Conservation (phyloP, 2,888 invertebrate species). For the Agriopis marginaria region DNA sequence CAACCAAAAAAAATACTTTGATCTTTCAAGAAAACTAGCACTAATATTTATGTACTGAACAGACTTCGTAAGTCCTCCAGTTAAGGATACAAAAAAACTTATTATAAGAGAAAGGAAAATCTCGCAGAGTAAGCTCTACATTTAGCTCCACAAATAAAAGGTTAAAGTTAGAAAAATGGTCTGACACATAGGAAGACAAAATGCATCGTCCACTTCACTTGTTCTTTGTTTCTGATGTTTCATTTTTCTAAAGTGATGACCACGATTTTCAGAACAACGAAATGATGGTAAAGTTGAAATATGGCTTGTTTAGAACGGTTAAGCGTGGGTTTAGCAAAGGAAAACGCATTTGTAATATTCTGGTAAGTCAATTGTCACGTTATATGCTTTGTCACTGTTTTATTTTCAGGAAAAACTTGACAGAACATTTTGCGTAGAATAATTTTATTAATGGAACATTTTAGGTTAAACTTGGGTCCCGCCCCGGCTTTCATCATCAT, state of each 20-base stretch:
- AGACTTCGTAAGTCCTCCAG: background rate
- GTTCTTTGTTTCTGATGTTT: slow-evolving; percentile 26
- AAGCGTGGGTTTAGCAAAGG: background rate
- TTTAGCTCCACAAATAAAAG: slow-evolving; percentile 31
- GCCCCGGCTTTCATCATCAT: no score
- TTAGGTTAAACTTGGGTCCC: no score
- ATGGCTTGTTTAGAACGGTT: background rate
- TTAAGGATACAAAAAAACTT: slow-evolving; percentile 22
- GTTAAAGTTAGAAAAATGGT: slow-evolving; percentile 28
- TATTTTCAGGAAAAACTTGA: no score
- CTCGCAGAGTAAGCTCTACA: slow-evolving; percentile 16
- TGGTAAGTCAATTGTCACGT: no score
- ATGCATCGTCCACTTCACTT: slow-evolving; percentile 42
- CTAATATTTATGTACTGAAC: background rate
- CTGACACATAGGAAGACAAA: slow-evolving; percentile 42
- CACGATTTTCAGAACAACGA: slow-evolving; percentile 4
- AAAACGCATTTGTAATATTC: no score
- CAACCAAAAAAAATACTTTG: no score
- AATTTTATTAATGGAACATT: no score
- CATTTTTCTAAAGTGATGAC: slow-evolving; percentile 9
- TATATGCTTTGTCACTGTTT: no score
- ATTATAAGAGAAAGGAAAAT: slow-evolving; percentile 33
- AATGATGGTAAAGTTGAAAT: background rate
- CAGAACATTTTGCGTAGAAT: no score
- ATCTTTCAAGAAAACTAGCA: slow-evolving; percentile 7